These are phyloP conservation scores for Araneus ventricosus DNA, from an alignment of 1,140 invertebrate species.

Conservation along the genomic window DNA sequence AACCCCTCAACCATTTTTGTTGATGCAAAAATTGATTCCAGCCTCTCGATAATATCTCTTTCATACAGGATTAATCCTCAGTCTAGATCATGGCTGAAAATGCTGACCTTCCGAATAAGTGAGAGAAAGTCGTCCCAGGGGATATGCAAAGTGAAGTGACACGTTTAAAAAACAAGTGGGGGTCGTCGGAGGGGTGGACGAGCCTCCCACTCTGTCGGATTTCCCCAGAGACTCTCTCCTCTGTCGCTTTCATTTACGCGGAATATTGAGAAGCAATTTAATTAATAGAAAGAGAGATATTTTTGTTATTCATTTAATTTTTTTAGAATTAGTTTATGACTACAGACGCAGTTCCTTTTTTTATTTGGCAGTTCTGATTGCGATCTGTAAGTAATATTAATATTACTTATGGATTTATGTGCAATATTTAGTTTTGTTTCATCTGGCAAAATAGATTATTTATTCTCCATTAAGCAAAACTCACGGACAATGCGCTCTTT, in stretches of 20 bases:
- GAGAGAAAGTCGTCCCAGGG: background rate
- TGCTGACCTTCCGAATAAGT: background rate
- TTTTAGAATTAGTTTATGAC: background rate
- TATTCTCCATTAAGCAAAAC: too few relatives aligned
- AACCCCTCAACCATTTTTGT: too few relatives aligned
- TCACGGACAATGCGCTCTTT: too few relatives aligned
- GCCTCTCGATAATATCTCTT: background rate
- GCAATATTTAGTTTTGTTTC: too few relatives aligned
- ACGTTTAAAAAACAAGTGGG: background rate
- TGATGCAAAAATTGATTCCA: too few relatives aligned
- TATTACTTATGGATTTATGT: too few relatives aligned
- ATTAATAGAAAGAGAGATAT: slow-evolving; percentile 44
- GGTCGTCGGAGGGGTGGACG: background rate
- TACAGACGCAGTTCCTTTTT: background rate
- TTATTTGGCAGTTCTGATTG: background rate
- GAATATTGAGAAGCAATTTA: slow-evolving; percentile 34
- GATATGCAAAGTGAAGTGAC: slow-evolving; percentile 43
- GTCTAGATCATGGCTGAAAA: background rate
- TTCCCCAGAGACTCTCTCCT: background rate
- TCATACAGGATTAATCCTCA: background rate
- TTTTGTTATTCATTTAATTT: background rate
- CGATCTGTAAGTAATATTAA: too few relatives aligned
- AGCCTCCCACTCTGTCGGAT: slow-evolving; percentile 19
- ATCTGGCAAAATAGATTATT: too few relatives aligned
- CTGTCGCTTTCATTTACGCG: slow-evolving; percentile 25